Evolutionary conservation across 2,888 invertebrate species (phyloP).

Genomic region (Muschampia staudingeri): DNA sequence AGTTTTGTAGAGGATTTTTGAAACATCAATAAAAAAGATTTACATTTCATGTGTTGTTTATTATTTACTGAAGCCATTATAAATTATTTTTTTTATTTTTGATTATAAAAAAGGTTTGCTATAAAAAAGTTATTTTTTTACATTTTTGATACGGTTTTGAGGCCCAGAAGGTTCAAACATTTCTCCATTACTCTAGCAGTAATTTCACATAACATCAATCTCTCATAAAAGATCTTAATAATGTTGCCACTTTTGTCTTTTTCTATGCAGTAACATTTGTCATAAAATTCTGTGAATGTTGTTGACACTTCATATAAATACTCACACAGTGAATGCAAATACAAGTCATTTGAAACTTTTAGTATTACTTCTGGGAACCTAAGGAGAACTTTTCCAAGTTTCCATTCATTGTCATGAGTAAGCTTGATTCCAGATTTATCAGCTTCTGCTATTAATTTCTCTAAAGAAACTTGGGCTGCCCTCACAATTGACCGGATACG

Average conservation of each 20-base stretch:
- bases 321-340: conserved; percentile 97
- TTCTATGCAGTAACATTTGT: conserved; percentile 99
- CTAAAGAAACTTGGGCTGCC: conserved; percentile 93
- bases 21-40: conserved; percentile 84
- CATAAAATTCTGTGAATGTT: conserved; percentile 99
- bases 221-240: conserved; percentile 95
- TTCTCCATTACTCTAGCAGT: conserved; percentile 97
- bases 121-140: conserved; percentile 76
- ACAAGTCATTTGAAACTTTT: conserved; percentile 96
- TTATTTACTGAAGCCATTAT: conserved; percentile 53
- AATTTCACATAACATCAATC: conserved; percentile 98
- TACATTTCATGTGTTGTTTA: conserved; percentile 66
- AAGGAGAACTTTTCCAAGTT: conserved; percentile 96
- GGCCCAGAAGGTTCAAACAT: conserved; percentile 97
- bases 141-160: conserved; percentile 98
- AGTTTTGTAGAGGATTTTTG: conserved; percentile 90
- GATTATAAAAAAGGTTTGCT: background rate
- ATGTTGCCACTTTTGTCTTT: conserved; percentile 96
- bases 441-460: conserved; percentile 92
- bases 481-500: conserved; percentile 98
- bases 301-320: conserved; percentile 98
- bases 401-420: conserved; percentile 98
- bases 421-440: conserved; percentile 92
- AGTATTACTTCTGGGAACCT: conserved; percentile 97
- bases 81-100: background rate